Evolutionary conservation across 2,797 vertebrate genomes (phyloP), one percentile per base, ranked within the genome.

Genomic region (Phalloptychus januarius): DNA sequence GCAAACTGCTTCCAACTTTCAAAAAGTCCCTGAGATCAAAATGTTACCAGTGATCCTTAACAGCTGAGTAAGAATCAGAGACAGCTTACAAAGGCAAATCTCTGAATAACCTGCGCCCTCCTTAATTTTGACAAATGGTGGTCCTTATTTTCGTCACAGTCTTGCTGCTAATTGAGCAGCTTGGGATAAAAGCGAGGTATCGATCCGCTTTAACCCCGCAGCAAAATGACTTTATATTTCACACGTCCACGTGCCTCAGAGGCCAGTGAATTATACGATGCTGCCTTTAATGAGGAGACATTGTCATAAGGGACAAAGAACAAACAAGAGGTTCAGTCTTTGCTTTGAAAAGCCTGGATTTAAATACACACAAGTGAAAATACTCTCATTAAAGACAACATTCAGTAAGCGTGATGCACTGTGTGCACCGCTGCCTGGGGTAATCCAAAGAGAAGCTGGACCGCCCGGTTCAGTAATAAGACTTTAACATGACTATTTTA

Each of bases 251-350:
- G 82, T 44, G 81, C 75, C 45, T 88, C 73, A 82, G 71, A 70
- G 79, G 79, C 72, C 70, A 77, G 86, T 86, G 71, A 52, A 85
- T 79, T 61, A 46, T 67, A 56, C 63, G 72, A 76, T 54, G 28
- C 50, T 44, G 36, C 48, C 8, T 86, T 87, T 85, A 81, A 88
- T 78, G 12, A 77, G 58, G 78, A 86, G 58, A 80, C 87, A 74
- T 74, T 18, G 45, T 74, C 61, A 71, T 67, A n/a, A 54, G 23
- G 25, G 80, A 58, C 80, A 40, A 67, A 25, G 36, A 67, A 67
- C 63, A 67, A 67, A 67, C 63, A 67, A 67, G 36, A 40, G 4
- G 20, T 20, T 67, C 36, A 25, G 36, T 67, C 63, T 40, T 67
- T 42, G 23, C 65, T 42, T 69, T 69, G 38, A 69, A 69, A 42